These are phyloP conservation scores for Drosophila micromelanica DNA, from an alignment of 1,140 invertebrate species.

Conservation along the genomic window DNA sequence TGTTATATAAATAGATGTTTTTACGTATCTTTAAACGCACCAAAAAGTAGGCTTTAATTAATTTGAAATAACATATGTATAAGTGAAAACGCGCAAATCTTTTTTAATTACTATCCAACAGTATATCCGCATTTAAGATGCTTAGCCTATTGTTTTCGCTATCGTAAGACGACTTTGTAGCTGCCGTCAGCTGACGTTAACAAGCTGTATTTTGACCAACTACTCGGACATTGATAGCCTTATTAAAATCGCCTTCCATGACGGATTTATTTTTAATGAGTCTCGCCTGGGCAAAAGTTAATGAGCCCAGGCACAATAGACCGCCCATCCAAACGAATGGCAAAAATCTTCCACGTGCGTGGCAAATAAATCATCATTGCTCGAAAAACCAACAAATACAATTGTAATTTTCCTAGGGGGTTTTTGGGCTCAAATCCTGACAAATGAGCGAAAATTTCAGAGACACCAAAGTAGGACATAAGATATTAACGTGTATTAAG, in stretches of 20 bases:
- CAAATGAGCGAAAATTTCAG: conserved; percentile 74
- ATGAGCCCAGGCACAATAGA: conserved; percentile 61
- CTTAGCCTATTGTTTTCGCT: background rate
- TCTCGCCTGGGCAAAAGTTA: conserved; percentile 56
- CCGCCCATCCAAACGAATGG: conserved; percentile 43
- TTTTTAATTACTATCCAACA: conserved; percentile 3
- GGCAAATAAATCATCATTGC: conserved; percentile 75
- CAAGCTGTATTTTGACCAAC: conserved; percentile 46
- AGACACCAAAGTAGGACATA: conserved; percentile 43
- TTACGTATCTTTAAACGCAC: background rate
- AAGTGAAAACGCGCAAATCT: background rate
- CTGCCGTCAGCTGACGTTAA: conserved; percentile 54
- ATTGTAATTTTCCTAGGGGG: conserved; percentile 61
- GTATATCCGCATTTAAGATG: background rate
- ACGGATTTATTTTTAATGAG: conserved; percentile 82
- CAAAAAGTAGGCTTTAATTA: conserved; percentile 3
- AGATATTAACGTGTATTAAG: conserved; percentile 77
- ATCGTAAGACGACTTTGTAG: background rate
- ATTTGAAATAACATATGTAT: conserved; percentile 1
- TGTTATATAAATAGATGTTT: background rate
- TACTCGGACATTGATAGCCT: conserved; percentile 33
- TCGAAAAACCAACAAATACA: conserved; percentile 58
- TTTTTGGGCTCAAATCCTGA: conserved; percentile 62
- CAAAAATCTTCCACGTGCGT: conserved; percentile 58
- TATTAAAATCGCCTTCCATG: conserved; percentile 58